Conservation (phyloP, 2,113 vertebrate species). For the Sander lucioperca region DNA sequence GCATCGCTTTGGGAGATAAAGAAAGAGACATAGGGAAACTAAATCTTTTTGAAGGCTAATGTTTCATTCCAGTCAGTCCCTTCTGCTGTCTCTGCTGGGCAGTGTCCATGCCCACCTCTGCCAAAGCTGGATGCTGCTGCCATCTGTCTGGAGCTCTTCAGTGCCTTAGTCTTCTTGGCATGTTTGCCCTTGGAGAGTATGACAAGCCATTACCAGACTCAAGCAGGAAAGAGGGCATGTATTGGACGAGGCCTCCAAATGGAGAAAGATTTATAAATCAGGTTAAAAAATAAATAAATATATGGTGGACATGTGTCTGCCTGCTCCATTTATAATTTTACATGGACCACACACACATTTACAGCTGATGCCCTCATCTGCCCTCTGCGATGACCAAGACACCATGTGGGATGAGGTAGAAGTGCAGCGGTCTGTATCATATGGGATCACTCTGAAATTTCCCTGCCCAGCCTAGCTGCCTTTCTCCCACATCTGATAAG, state of each 20-base stretch:
- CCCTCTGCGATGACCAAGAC: slow-evolving; percentile 18
- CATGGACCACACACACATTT: slow-evolving; percentile 31
- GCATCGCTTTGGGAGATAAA: slow-evolving; percentile 40
- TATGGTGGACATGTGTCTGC: neutral
- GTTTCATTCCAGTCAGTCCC: slow-evolving; percentile 52
- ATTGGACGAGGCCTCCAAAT: slow-evolving; percentile 14
- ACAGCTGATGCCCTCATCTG: slow-evolving; percentile 34
- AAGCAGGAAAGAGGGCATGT: slow-evolving; percentile 7
- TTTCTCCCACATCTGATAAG: slow-evolving; percentile 2
- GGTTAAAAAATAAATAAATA: neutral
- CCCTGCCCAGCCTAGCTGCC: slow-evolving; percentile 4
- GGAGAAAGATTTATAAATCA: slow-evolving; percentile 31
- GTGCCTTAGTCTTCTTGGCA: slow-evolving; percentile 35
- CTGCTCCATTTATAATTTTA: slow-evolving; percentile 6
- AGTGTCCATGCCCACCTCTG: slow-evolving; percentile 51
- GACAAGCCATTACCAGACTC: slow-evolving; percentile 37
- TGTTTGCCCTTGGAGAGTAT: slow-evolving; percentile 9
- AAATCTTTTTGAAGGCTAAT: slow-evolving; percentile 15
- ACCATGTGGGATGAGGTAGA: slow-evolving; percentile 24
- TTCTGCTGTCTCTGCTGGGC: slow-evolving; percentile 42
- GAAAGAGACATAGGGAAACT: slow-evolving; percentile 30
- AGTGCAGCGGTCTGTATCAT: slow-evolving; percentile 6
- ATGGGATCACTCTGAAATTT: slow-evolving; percentile 25
- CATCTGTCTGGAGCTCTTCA: slow-evolving; percentile 53
- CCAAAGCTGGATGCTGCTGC: slow-evolving; percentile 47